phyloP scores from a whole-genome alignment of 2,888 invertebrate species.

The Callinectes sapidus region DNA sequence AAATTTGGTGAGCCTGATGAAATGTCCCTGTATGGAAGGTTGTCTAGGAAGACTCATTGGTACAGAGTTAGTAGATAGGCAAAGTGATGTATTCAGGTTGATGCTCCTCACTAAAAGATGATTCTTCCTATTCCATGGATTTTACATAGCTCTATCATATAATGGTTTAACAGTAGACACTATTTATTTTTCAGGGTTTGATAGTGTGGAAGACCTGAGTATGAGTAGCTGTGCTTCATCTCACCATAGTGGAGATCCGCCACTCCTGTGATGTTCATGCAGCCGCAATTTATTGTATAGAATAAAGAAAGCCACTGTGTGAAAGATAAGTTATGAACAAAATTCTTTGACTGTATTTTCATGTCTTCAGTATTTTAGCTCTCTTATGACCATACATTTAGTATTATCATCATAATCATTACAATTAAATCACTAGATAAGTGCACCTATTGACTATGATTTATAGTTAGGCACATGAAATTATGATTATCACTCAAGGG shows the following conservation, averaged over 20 bases:
- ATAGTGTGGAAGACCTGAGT: slow-evolving; percentile 62
- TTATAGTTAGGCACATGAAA: neutral
- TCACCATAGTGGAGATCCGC: slow-evolving; percentile 62
- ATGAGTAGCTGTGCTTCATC: slow-evolving; percentile 62
- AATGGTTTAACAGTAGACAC: neutral
- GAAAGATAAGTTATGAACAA: neutral
- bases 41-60: neutral
- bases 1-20: neutral
- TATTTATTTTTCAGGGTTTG: slow-evolving; percentile 54
- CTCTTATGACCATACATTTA: neutral
- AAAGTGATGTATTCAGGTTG: neutral
- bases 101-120: neutral
- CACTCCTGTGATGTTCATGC: slow-evolving; percentile 52
- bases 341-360: neutral
- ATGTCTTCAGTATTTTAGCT: slow-evolving; percentile 13
- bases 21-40: neutral
- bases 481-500: neutral
- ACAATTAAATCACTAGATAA: neutral
- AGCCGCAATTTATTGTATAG: neutral
- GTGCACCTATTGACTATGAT: neutral
- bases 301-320: neutral
- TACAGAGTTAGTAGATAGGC: neutral
- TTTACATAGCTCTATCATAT: neutral
- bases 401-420: slow-evolving; percentile 23
- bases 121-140: neutral